Percentiles rank a stretch among this genome's conserved stretches.
phyloP scores from a whole-genome alignment of 37 sponge, comb jelly and placozoan genomes.

The Halichondria panicea region DNA sequence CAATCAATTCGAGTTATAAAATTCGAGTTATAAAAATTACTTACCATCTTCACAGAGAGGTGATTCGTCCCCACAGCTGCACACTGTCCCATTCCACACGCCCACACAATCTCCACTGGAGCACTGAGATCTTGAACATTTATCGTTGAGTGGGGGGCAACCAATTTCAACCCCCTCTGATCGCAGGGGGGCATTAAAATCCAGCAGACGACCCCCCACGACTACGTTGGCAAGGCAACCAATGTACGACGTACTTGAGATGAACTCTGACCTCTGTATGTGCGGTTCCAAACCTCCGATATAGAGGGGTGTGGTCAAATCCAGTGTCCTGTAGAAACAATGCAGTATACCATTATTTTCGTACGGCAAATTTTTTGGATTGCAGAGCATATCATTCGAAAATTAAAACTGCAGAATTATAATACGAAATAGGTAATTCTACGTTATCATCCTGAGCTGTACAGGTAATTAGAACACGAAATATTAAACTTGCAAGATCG shows the following conservation, averaged over 20 bases:
- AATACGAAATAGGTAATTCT: no score
- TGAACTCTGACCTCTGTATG: neutral
- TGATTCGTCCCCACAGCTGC: constrained; percentile 5
- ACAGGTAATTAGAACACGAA: no score
- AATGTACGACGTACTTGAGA: neutral
- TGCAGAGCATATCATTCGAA: no score
- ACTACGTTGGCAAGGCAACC: constrained; percentile 45
- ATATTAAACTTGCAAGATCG: no score
- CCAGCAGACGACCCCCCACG: constrained; percentile 31
- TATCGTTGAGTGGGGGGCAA: constrained; percentile 31
- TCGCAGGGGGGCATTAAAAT: constrained; percentile 29
- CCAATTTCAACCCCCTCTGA: neutral
- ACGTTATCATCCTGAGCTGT: no score
- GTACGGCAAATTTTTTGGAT: no score
- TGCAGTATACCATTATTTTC: neutral
- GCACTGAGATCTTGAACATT: neutral
- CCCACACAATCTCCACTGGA: constrained; percentile 2
- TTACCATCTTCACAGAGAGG: neutral
- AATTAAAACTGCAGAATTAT: no score
- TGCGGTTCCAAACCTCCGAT: constrained; percentile 38
- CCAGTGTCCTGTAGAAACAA: constrained; percentile 30
- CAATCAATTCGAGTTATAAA: no score
- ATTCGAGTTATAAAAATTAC: no score
- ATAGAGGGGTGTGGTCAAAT: constrained; percentile 24
- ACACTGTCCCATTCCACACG: constrained; percentile 46